phyloP scores from a whole-genome alignment of 2,113 vertebrate genomes.

The Nothobranchius furzeri region DNA sequence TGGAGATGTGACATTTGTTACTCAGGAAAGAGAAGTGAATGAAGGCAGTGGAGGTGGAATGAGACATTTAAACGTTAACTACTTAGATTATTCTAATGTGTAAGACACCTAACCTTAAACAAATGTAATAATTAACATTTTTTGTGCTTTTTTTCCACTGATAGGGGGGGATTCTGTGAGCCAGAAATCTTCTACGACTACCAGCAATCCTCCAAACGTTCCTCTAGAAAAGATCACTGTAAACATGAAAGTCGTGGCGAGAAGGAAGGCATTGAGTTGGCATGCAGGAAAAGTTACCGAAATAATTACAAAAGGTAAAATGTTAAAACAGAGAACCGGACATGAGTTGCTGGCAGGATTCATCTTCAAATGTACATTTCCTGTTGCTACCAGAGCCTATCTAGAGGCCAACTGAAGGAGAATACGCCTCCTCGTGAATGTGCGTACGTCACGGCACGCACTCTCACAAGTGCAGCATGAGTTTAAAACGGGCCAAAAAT shows the following conservation, averaged over 20 bases:
- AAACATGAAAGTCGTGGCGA: conserved; percentile 86
- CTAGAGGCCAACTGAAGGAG: no score
- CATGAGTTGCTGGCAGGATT: no score
- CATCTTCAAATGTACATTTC: no score
- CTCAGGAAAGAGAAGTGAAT: no score
- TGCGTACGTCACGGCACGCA: no score
- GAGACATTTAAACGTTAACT: background rate
- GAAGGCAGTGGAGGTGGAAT: background rate
- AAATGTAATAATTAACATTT: background rate
- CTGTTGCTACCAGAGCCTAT: no score
- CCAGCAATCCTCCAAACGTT: background rate
- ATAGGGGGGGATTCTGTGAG: background rate
- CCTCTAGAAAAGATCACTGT: conserved; percentile 73
- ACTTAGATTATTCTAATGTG: background rate
- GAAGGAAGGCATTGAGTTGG: conserved; percentile 83
- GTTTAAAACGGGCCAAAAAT: no score
- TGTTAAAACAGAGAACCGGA: no score
- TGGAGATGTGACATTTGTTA: no score
- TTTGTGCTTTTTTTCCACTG: background rate
- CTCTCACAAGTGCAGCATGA: no score
- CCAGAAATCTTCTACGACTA: background rate
- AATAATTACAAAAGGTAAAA: conserved; percentile 67
- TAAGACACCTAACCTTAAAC: background rate
- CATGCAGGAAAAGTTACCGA: conserved; percentile 83
- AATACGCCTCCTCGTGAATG: no score